Evolutionary conservation across 2,113 vertebrate genomes (phyloP).

Genomic region (Neolamprologus caudopunctatus): DNA sequence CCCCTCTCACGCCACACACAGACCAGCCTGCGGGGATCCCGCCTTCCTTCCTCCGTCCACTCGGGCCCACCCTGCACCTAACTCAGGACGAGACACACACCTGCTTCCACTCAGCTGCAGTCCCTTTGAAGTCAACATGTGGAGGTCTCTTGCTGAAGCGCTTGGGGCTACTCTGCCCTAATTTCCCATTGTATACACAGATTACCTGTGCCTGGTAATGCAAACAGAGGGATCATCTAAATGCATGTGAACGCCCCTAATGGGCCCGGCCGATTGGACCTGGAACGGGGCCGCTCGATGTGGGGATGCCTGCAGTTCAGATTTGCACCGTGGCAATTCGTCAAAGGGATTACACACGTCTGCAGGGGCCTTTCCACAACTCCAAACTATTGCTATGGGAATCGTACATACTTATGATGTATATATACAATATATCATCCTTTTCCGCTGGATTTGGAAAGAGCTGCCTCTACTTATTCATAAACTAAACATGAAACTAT

Average conservation of each 20-base stretch:
- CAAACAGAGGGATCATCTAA: slow-evolving; percentile 64
- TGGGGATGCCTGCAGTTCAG: slow-evolving; percentile 32
- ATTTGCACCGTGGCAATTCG: slow-evolving; percentile 30
- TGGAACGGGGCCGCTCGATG: slow-evolving; percentile 5
- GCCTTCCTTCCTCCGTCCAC: slow-evolving; percentile 3
- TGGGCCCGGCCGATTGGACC: slow-evolving; percentile 39
- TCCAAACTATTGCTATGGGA: slow-evolving; percentile 30
- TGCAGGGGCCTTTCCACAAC: slow-evolving; percentile 31
- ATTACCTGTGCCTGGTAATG: slow-evolving; percentile 60
- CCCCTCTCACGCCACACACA: not conserved
- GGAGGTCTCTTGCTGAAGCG: slow-evolving; percentile 28
- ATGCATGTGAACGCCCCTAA: slow-evolving; percentile 58
- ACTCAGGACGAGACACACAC: slow-evolving; percentile 47
- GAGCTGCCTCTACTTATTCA: slow-evolving; percentile 16
- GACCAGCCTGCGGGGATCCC: slow-evolving; percentile 14
- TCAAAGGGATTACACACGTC: slow-evolving; percentile 52
- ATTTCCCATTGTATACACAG: slow-evolving; percentile 63
- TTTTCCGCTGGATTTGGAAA: slow-evolving; percentile 17
- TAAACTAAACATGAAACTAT: slow-evolving; percentile 25
- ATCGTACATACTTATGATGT: slow-evolving; percentile 14
- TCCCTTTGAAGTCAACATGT: slow-evolving; percentile 58
- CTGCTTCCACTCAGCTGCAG: slow-evolving; percentile 63
- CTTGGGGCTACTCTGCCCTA: slow-evolving; percentile 30
- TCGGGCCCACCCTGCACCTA: slow-evolving; percentile 30
- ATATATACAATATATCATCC: slow-evolving; percentile 6